Evolutionary conservation across 2,797 vertebrate genomes (phyloP).

Genomic region (Neosilurus hyrtlii): DNA sequence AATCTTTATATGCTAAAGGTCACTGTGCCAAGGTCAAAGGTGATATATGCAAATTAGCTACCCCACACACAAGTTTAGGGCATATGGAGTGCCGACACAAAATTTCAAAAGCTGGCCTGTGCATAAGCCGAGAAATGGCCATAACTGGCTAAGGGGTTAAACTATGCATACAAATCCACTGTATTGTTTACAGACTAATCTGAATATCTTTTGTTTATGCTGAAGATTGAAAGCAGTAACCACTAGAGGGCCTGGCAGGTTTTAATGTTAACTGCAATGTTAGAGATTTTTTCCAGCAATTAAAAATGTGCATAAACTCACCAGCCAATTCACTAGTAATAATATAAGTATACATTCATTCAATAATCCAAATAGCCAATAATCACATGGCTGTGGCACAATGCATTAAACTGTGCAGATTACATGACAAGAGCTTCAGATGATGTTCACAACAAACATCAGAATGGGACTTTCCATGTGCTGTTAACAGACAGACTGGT

Average conservation of each 20-base stretch:
- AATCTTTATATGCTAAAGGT: no score
- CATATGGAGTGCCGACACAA: no score
- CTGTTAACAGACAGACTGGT: neutral
- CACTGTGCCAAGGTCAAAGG: no score
- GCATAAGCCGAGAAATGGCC: no score
- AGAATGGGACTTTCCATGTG: neutral
- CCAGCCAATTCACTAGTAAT: neutral
- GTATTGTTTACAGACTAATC: neutral
- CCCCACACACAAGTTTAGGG: no score
- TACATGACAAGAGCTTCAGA: neutral
- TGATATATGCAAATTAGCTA: no score
- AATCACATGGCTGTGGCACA: neutral
- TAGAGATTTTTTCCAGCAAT: neutral
- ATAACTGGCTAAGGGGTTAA: neutral
- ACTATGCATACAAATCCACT: neutral
- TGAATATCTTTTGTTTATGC: neutral
- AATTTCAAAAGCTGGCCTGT: no score
- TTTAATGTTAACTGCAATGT: neutral
- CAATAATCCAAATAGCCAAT: neutral
- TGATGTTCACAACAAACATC: neutral
- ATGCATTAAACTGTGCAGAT: neutral
- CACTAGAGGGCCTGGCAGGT: conserved; percentile 7
- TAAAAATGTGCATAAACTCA: neutral
- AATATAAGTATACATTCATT: neutral
- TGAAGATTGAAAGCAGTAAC: neutral